phyloP scores from a whole-genome alignment of 1,140 invertebrate species.

The Halesus radiatus region DNA sequence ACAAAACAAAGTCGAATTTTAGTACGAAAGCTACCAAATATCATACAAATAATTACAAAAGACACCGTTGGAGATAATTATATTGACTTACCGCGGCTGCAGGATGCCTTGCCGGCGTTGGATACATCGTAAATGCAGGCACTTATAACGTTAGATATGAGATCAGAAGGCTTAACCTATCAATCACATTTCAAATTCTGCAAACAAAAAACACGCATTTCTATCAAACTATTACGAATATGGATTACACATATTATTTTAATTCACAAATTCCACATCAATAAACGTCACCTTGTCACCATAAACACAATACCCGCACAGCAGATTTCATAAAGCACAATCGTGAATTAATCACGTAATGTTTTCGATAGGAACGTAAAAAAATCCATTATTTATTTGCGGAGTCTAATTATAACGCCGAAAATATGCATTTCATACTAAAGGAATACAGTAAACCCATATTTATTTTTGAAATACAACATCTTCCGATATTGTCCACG shows the following conservation, averaged over 20 bases:
- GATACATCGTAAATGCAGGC: constrained; percentile 66
- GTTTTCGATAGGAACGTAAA: constrained; percentile 19
- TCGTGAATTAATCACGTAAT: constrained; percentile 42
- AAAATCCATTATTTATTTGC: constrained; percentile 18
- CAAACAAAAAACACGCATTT: constrained; percentile 24
- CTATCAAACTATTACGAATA: constrained; percentile 37
- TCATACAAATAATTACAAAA: no score
- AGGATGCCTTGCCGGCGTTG: constrained; percentile 74
- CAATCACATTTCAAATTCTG: constrained; percentile 44
- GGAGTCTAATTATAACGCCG: neutral
- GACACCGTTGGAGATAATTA: neutral
- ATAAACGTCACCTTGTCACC: constrained; percentile 51
- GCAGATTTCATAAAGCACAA: constrained; percentile 43
- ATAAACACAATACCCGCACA: constrained; percentile 50
- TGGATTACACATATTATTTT: constrained; percentile 33
- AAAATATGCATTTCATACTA: constrained; percentile 17
- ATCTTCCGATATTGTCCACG: constrained; percentile 40
- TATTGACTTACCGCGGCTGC: constrained; percentile 71
- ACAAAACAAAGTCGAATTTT: neutral
- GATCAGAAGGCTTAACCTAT: constrained; percentile 45
- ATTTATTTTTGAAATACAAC: constrained; percentile 17
- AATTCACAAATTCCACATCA: constrained; percentile 41
- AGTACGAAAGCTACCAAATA: no score
- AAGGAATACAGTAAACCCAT: constrained; percentile 15
- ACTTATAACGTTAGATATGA: constrained; percentile 45